These are phyloP conservation scores for Pundamilia nyererei DNA, from an alignment of 2,113 vertebrate species.

Conservation along the genomic window DNA sequence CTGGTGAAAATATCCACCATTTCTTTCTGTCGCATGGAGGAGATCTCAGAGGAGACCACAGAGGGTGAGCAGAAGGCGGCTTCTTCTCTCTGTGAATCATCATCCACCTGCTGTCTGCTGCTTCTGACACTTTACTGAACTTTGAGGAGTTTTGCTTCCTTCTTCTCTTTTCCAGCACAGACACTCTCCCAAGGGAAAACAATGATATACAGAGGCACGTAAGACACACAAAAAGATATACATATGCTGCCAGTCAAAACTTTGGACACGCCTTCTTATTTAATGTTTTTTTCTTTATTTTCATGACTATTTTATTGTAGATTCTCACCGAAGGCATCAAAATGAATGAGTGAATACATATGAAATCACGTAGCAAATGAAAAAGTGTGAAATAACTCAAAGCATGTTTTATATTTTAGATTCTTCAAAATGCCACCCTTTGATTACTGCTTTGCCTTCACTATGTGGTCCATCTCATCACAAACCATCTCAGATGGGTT, in stretches of 20 bases:
- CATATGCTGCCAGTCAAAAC: neutral
- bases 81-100: slow-evolving; percentile 29
- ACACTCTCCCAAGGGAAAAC: neutral
- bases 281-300: neutral
- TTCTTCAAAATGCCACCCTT: neutral
- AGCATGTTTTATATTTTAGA: fast-evolving
- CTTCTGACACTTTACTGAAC: slow-evolving; percentile 5
- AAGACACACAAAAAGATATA: neutral
- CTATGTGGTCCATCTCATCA: neutral
- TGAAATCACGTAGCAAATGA: neutral
- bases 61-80: slow-evolving; percentile 15
- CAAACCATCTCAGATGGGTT: neutral
- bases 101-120: slow-evolving; percentile 20
- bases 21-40: slow-evolving; percentile 7
- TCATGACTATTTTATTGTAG: neutral
- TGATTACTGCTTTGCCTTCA: neutral
- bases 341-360: neutral
- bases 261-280: neutral
- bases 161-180: neutral
- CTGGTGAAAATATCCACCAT: slow-evolving; percentile 16
- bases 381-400: neutral
- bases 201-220: neutral
- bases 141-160: neutral
- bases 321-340: neutral
- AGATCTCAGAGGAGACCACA: slow-evolving; percentile 15